Evolutionary conservation across 1,140 invertebrate species (phyloP), one percentile per base, ranked within the genome.

Genomic region (Sitophilus oryzae): DNA sequence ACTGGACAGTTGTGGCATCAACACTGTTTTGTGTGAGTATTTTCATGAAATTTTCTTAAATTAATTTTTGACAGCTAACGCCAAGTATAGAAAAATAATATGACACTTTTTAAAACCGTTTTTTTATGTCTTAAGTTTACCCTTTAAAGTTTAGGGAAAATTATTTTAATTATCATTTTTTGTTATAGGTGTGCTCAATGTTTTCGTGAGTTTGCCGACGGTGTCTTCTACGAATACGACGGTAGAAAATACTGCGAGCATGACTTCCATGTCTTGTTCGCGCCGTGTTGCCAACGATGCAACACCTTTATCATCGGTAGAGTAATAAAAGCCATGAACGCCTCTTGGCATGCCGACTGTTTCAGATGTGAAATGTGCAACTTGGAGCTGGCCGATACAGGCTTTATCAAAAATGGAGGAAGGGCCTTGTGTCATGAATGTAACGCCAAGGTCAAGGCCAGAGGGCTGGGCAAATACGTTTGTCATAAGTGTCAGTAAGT

Each of bases 271-370:
- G 93, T 98, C 8, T 76, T 98, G 0, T 98, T 97, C 77, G 94
- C 95, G 2, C 97, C 97, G 1, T 99, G 94, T 68, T 99, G 97
- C 76, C 91, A 87, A 63, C 93, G 93, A 77, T 99, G 97, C 72
- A 89, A 89, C 37, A 89, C 96, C 71, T 97, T 97, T 72, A 91
- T 98, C 15, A 93, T 97, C 73, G 95, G 94, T 52, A 18, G 55
- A 38, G 97, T 99, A 0, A 99, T 99, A 60, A 99, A 99, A 72
- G 97, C 97, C 1, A 97, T 99, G 93, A 96, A 97, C 67, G 84
- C 89, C 2, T 97, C 90, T 70, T 99, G 96, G 96, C 97, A 99
- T 76, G 94, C 96, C 1, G 80, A 85, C 47, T 99, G 97, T 73
- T 99, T 99, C 77, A 83, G 88, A 2, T 99, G 97, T 73, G 89